Conservation (phyloP, 2,113 vertebrate species). For the Tragulus kanchil region DNA sequence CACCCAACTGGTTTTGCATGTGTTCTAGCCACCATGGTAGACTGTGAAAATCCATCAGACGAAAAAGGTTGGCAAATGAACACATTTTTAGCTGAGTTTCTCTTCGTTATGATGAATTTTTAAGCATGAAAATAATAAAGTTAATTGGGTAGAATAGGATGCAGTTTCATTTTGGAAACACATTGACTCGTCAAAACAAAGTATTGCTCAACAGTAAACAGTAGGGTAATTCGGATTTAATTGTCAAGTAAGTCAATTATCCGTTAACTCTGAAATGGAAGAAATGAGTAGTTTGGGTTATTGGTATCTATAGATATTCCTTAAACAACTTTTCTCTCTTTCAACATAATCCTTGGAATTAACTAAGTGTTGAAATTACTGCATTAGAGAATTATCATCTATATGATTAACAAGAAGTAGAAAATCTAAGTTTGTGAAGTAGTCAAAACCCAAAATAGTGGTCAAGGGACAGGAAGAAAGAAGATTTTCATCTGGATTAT, state of each 20-base stretch:
- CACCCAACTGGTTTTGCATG: not conserved
- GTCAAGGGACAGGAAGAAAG: not conserved
- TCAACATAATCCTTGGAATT: not conserved
- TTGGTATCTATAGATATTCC: not conserved
- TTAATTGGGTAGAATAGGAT: not conserved
- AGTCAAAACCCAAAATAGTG: not conserved
- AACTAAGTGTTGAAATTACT: slow-evolving; percentile 25
- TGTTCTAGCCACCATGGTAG: not conserved
- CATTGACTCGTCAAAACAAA: slow-evolving; percentile 15
- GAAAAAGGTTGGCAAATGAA: not conserved
- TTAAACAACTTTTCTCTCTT: slow-evolving; percentile 11
- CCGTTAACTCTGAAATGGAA: slow-evolving; percentile 44
- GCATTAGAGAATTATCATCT: not conserved
- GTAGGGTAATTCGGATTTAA: not conserved
- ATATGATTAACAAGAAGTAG: not conserved
- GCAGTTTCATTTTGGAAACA: not conserved
- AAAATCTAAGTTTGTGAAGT: not conserved
- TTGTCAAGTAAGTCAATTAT: not conserved
- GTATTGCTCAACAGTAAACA: not conserved
- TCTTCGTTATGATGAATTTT: slow-evolving; percentile 12
- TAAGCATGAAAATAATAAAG: slow-evolving; percentile 35
- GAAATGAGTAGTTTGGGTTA: not conserved
- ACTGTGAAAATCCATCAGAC: not conserved
- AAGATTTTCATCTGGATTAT: not conserved
- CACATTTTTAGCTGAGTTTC: not conserved